Conservation (phyloP, 1,140 invertebrate genomes). For the Thrips palmi region DNA sequence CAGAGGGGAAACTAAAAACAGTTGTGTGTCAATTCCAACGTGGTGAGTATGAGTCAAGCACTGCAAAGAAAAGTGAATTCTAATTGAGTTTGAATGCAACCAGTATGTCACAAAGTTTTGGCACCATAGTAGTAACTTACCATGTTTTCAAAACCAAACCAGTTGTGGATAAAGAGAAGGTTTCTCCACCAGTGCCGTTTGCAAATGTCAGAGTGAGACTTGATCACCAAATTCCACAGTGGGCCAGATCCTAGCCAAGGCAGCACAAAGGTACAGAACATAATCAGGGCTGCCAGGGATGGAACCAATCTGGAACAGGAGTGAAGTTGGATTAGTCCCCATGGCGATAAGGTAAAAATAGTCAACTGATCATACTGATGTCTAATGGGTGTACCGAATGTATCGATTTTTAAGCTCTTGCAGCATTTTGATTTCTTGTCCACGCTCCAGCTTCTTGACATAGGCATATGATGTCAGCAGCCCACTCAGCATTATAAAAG, state of each 20-base stretch:
- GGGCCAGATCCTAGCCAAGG: slow-evolving; percentile 37
- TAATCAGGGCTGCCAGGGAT: slow-evolving; percentile 33
- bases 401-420: slow-evolving; percentile 16
- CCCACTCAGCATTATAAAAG: slow-evolving; percentile 56
- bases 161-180: slow-evolving; percentile 48
- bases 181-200: slow-evolving; percentile 49
- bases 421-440: slow-evolving; percentile 13
- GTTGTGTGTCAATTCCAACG: slow-evolving; percentile 62
- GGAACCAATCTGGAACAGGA: slow-evolving; percentile 31
- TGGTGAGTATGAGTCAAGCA: slow-evolving; percentile 48
- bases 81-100: neutral
- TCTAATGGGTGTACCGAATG: too few species aligned
- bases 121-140: too few species aligned
- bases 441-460: slow-evolving; percentile 22
- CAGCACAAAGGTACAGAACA: slow-evolving; percentile 42
- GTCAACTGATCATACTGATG: too few species aligned
- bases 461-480: slow-evolving; percentile 46
- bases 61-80: slow-evolving; percentile 24
- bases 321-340: slow-evolving; percentile 7
- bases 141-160: slow-evolving; percentile 49
- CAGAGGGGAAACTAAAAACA: slow-evolving; percentile 48
- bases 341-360: too few species aligned
- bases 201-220: slow-evolving; percentile 36
- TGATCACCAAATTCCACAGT: slow-evolving; percentile 38
- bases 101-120: neutral